Evolutionary conservation across 2,797 vertebrate species (phyloP).

Genomic region (Meda fulgida): DNA sequence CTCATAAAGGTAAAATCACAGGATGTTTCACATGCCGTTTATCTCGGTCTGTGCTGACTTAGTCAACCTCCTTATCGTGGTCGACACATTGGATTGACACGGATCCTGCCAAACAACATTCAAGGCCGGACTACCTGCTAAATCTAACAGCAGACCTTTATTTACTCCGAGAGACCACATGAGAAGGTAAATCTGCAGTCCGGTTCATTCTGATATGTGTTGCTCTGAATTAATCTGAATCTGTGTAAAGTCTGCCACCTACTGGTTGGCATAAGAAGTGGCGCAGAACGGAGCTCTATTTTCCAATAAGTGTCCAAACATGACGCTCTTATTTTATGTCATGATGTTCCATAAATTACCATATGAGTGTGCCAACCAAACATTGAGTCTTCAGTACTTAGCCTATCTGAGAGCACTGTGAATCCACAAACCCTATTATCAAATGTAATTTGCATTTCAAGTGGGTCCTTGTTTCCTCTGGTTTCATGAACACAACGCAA

Average conservation of each 20-base stretch:
- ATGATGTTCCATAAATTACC: not conserved
- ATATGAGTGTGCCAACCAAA: not conserved
- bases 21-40: not conserved
- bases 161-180: not conserved
- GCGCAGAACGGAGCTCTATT: not conserved
- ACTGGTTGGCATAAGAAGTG: not conserved
- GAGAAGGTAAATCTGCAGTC: not conserved
- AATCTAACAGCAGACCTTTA: not conserved
- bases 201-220: not conserved
- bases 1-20: not conserved
- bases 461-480: not conserved
- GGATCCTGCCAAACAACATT: not conserved
- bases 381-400: not conserved
- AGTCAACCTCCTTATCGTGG: not conserved
- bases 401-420: no score
- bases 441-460: slow-evolving; percentile 13
- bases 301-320: not conserved
- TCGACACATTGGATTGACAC: not conserved
- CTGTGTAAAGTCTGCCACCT: slow-evolving; percentile 42
- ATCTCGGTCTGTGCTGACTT: not conserved
- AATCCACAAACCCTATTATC: not conserved
- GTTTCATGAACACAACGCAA: not conserved
- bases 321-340: not conserved
- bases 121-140: not conserved
- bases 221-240: not conserved